These are phyloP conservation scores for Peromyscus melanophrys DNA, from an alignment of 2,797 vertebrate species.

Conservation along the genomic window DNA sequence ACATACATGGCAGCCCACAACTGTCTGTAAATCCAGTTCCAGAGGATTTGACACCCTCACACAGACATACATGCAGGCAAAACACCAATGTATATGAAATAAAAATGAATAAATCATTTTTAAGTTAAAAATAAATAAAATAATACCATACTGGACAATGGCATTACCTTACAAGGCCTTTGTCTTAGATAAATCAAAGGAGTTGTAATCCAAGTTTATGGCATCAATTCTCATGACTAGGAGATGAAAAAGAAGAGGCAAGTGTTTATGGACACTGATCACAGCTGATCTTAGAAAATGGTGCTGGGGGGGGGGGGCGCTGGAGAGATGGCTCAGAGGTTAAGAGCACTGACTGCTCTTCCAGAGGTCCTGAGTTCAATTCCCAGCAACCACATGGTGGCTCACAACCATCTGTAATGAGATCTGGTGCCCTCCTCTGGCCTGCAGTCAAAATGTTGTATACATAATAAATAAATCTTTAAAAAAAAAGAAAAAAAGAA, in stretches of 20 bases:
- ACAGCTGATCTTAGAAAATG: slow-evolving; percentile 4
- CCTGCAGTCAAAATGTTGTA: too few species aligned
- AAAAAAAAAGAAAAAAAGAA: too few species aligned
- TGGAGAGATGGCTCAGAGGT: too few species aligned
- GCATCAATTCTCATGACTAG: not conserved
- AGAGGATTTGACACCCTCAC: not conserved
- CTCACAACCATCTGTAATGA: too few species aligned
- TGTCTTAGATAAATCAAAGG: slow-evolving; percentile 36
- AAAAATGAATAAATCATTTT: not conserved
- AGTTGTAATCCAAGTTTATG: slow-evolving; percentile 55
- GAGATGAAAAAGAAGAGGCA: slow-evolving; percentile 52
- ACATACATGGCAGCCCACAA: not conserved
- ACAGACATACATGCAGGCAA: not conserved
- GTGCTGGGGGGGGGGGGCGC: not conserved
- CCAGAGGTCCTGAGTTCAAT: too few species aligned
- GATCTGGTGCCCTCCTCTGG: too few species aligned
- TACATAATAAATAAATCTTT: too few species aligned
- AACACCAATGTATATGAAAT: not conserved
- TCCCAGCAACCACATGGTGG: too few species aligned
- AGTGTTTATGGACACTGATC: slow-evolving; percentile 57
- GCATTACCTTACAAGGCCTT: slow-evolving; percentile 52
- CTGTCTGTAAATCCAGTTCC: not conserved
- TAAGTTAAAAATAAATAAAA: not conserved
- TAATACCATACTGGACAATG: not conserved
- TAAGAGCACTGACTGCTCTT: too few species aligned